Evolutionary conservation across 1,140 invertebrate genomes (phyloP).

Genomic region (Pseudoatta argentina): DNA sequence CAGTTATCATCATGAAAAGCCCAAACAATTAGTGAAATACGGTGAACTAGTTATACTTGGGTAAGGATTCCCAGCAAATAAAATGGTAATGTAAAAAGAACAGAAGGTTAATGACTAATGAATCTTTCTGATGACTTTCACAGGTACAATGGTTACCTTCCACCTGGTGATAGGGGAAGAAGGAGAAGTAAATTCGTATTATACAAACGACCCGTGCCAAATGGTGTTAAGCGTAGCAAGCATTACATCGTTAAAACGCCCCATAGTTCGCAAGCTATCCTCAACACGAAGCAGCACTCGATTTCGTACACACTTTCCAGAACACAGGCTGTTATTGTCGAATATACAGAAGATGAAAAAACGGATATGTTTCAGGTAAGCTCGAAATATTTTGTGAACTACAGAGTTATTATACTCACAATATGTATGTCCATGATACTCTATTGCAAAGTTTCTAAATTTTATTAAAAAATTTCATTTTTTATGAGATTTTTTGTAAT

Average conservation of each 20-base stretch:
- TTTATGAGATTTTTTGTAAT: too few species aligned
- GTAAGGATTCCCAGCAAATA: slow-evolving; percentile 87
- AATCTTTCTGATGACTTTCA: background rate
- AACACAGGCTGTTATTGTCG: slow-evolving; percentile 98
- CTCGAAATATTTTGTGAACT: background rate
- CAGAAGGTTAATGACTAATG: slow-evolving; percentile 1
- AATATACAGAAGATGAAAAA: slow-evolving; percentile 97
- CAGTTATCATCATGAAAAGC: slow-evolving; percentile 87
- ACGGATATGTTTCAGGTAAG: slow-evolving; percentile 99
- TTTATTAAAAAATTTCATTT: too few species aligned
- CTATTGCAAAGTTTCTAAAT: too few species aligned
- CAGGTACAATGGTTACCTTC: slow-evolving; percentile 98
- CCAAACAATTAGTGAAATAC: slow-evolving; percentile 93
- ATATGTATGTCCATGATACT: too few species aligned
- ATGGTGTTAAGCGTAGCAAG: slow-evolving; percentile 97
- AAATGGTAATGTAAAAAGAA: background rate
- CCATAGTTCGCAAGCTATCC: slow-evolving; percentile 95
- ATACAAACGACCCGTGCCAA: slow-evolving; percentile 93
- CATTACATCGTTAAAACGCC: slow-evolving; percentile 98
- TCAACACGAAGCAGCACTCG: slow-evolving; percentile 96
- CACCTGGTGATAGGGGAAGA: slow-evolving; percentile 96
- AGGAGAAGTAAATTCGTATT: slow-evolving; percentile 97
- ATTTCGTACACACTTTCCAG: slow-evolving; percentile 98
- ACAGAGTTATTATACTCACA: background rate
- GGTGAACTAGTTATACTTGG: slow-evolving; percentile 97